Evolutionary conservation across 2,797 vertebrate genomes (phyloP), one percentile per base, ranked within the genome.

Genomic region (Channallabes apus): DNA sequence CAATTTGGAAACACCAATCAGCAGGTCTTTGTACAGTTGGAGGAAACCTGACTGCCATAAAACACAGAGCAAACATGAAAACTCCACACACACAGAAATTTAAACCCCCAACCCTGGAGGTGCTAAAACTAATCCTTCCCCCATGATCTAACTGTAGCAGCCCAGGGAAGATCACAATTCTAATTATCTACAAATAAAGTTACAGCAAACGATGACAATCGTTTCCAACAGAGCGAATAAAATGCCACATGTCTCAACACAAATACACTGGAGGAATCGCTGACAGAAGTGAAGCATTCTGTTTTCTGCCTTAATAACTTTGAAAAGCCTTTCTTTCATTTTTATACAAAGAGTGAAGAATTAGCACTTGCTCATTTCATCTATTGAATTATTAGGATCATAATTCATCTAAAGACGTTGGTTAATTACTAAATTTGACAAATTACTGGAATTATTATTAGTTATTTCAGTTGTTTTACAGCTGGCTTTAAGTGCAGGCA

Each of bases 371-470:
- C 6, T 58, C 11, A 65, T 20, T 56, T 56, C 18, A 69, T 71
- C 85, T 38, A 51, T 76, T 17, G 71, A 67, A 71, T 82, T 81
- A 71, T 62, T 22, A 29, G 38, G n/a, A 82, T 75, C 79, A 85
- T 77, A 14, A 56, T 77, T 82, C 65, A 75, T 84, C 72, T 82
- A 54, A 77, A 88, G 51, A 83, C 80, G 83, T 84, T 84, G 59
- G 38, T 85, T 88, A 68, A 88, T 86, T 88, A 81, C 64, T 72
- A 73, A 62, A 81, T 82, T 85, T 68, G 38, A 88, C 54, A 78
- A 88, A 81, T 83, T 67, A 78, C 56, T 46, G 82, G n/a, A 85
- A 85, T 82, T 72, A 86, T 85, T 77, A 85, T 86, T 72, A 67
- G 72, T 56, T 76, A 69, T 83, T 81, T 83, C 58, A 46, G 65